Conservation (phyloP, 2,797 vertebrate species). For the Sibirionetta formosa region DNA sequence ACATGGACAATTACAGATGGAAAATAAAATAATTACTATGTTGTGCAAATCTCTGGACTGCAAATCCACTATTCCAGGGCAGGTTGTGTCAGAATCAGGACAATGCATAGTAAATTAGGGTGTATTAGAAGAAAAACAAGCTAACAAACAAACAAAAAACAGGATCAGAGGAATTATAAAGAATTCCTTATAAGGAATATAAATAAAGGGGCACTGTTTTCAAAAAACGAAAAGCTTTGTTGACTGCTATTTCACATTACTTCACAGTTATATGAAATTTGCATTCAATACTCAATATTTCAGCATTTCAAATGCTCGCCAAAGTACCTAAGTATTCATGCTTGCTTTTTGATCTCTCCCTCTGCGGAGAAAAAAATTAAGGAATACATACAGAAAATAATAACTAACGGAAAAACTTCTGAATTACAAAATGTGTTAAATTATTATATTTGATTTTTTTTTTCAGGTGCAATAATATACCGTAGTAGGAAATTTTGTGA, state of each 20-base stretch:
- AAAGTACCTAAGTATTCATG: background rate
- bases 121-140: too few relatives aligned
- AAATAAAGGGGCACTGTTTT: background rate
- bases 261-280: background rate
- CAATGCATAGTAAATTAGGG: background rate
- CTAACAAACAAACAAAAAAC: background rate
- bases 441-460: background rate
- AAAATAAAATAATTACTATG: too few relatives aligned
- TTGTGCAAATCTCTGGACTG: background rate
- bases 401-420: background rate
- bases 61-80: background rate
- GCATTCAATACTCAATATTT: background rate
- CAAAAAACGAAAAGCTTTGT: background rate
- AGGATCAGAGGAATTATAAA: fast-evolving
- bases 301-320: background rate
- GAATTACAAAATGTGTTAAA: background rate
- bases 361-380: background rate
- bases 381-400: background rate
- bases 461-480: background rate
- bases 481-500: background rate
- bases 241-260: background rate
- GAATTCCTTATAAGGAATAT: background rate
- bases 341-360: background rate
- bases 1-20: too few relatives aligned
- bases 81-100: background rate